Evolutionary conservation across 1,140 invertebrate genomes (phyloP).

Genomic region (Nasonia vitripennis): DNA sequence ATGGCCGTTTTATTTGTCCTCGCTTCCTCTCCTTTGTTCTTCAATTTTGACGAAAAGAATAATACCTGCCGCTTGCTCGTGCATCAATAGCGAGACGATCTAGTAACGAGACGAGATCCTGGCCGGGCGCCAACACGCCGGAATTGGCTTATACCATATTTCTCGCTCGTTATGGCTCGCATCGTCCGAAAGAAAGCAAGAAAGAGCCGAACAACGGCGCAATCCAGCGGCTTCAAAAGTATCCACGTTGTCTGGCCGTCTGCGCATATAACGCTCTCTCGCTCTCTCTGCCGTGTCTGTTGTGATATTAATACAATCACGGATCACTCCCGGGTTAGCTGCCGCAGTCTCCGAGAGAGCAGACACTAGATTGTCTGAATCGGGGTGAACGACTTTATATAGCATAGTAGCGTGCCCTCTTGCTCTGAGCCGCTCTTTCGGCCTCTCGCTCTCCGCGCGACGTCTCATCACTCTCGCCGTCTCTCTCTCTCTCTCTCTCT

Average conservation of each 20-base stretch:
- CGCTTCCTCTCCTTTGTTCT: background rate
- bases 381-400: conserved; percentile 77
- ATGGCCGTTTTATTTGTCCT: background rate
- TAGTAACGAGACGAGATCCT: conserved; percentile 15
- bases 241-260: conserved; percentile 21
- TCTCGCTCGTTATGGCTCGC: conserved; percentile 33
- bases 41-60: background rate
- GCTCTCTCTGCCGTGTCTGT: conserved; percentile 64
- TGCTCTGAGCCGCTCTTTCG: background rate
- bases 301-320: conserved; percentile 77
- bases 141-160: conserved; percentile 48
- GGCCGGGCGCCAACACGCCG: conserved; percentile 8
- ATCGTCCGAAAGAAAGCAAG: conserved; percentile 27
- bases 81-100: background rate
- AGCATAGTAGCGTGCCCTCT: conserved; percentile 58
- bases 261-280: background rate
- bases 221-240: conserved; percentile 30
- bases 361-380: conserved; percentile 76
- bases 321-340: conserved; percentile 74
- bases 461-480: background rate
- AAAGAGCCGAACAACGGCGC: background rate
- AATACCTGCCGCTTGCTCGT: background rate
- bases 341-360: conserved; percentile 63
- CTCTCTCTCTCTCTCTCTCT: background rate
- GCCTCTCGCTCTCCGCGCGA: background rate